A percentile compares a stretch with the other conserved stretches of the same genome.
phyloP scores from a whole-genome alignment of 2,113 vertebrate genomes.

The Semnornis frantzii region DNA sequence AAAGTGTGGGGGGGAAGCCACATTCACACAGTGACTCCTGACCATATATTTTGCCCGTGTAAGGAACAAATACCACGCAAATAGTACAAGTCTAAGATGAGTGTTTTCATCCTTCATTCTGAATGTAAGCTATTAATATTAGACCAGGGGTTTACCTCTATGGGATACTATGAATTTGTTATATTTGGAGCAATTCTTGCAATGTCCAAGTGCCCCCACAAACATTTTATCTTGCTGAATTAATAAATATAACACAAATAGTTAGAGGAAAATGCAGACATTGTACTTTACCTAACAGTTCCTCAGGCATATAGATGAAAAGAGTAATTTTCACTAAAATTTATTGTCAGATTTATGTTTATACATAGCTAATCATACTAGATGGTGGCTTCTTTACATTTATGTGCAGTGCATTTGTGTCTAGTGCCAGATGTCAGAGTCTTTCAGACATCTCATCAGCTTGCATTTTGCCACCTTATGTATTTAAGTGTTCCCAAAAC shows the following conservation, averaged over 20 bases:
- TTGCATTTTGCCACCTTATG: neutral
- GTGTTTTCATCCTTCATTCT: neutral
- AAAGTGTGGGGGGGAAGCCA: neutral
- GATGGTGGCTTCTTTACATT: neutral
- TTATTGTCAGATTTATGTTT: neutral
- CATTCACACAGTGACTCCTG: neutral
- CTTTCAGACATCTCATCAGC: neutral
- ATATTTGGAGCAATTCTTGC: neutral
- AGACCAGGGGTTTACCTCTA: neutral
- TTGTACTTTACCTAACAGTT: neutral
- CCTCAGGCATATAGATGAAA: neutral
- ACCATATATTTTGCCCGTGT: neutral
- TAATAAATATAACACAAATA: constrained; percentile 50
- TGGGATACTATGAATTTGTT: neutral
- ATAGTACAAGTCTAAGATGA: neutral
- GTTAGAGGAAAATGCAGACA: neutral
- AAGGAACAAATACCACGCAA: neutral
- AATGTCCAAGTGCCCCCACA: neutral
- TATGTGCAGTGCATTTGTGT: neutral
- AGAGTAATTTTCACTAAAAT: neutral
- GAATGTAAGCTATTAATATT: neutral
- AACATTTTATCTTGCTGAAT: constrained; percentile 12
- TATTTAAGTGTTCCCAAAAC: neutral
- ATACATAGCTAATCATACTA: neutral
- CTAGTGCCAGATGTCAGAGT: neutral